phyloP scores from a whole-genome alignment of 2,797 vertebrate species.

The Hydrocynus forskahlii region DNA sequence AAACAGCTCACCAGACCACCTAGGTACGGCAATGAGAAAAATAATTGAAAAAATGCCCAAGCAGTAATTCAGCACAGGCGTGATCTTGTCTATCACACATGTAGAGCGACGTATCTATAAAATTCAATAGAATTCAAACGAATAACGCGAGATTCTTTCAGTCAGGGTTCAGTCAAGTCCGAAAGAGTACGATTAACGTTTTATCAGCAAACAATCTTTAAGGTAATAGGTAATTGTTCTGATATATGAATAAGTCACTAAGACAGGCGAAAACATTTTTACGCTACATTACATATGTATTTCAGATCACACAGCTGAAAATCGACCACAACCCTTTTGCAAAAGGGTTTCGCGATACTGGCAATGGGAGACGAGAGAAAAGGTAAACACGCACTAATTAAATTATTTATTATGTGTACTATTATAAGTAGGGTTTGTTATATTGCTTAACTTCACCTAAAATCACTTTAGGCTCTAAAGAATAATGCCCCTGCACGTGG shows the following conservation, averaged over 20 bases:
- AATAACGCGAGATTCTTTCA: too few relatives aligned
- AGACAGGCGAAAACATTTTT: too few relatives aligned
- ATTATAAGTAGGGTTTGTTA: too few relatives aligned
- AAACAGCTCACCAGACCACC: conserved; percentile 28
- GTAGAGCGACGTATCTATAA: neutral
- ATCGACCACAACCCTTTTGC: conserved; percentile 99
- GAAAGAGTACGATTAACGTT: too few relatives aligned
- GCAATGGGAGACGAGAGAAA: conserved; percentile 96
- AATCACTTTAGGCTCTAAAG: too few relatives aligned
- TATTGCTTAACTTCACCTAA: too few relatives aligned
- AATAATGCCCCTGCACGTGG: neutral
- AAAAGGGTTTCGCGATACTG: conserved; percentile 98
- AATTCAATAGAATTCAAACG: neutral
- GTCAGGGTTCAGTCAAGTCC: too few relatives aligned
- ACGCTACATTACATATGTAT: conserved; percentile 25
- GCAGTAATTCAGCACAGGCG: conserved; percentile 1
- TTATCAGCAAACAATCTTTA: too few relatives aligned
- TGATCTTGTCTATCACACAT: conserved; percentile 2
- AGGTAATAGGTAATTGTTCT: neutral
- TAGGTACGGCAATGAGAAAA: neutral
- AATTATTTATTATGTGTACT: neutral
- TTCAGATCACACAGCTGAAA: conserved; percentile 93
- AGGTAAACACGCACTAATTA: conserved; percentile 75
- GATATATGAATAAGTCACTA: too few relatives aligned
- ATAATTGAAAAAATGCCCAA: neutral